Evolutionary conservation across 2,113 vertebrate species (phyloP).

Genomic region (Syngnathus scovelli): DNA sequence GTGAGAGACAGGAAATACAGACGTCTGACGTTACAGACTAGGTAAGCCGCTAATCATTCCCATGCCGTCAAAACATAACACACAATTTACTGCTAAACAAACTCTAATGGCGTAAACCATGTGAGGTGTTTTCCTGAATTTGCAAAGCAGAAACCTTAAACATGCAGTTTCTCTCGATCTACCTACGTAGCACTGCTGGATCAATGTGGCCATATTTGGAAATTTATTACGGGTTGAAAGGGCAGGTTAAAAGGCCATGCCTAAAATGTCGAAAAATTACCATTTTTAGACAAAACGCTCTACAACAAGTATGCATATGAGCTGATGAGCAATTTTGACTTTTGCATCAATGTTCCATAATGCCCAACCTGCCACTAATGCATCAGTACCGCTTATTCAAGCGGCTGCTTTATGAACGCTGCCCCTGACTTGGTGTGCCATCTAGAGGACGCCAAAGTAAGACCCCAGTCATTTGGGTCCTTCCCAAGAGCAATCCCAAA

Average conservation of each 20-base stretch:
- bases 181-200: neutral
- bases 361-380: slow-evolving; percentile 29
- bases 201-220: neutral
- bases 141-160: slow-evolving; percentile 12
- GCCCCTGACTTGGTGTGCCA: slow-evolving; percentile 69
- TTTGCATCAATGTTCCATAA: slow-evolving; percentile 31
- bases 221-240: slow-evolving; percentile 5
- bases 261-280: neutral
- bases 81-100: slow-evolving; percentile 15
- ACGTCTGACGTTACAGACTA: slow-evolving; percentile 26
- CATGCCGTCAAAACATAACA: slow-evolving; percentile 20
- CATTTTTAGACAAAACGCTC: neutral
- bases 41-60: slow-evolving; percentile 30
- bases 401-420: slow-evolving; percentile 29
- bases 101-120: neutral
- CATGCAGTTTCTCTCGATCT: neutral
- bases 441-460: slow-evolving; percentile 62
- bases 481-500: neutral
- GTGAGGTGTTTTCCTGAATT: slow-evolving; percentile 1
- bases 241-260: slow-evolving; percentile 2
- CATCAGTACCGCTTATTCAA: slow-evolving; percentile 22
- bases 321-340: slow-evolving; percentile 10
- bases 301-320: neutral
- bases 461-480: slow-evolving; percentile 19
- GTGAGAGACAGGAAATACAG: slow-evolving; percentile 29